Evolutionary conservation across 2,888 invertebrate genomes (phyloP).

Genomic region (Nebria brevicollis): DNA sequence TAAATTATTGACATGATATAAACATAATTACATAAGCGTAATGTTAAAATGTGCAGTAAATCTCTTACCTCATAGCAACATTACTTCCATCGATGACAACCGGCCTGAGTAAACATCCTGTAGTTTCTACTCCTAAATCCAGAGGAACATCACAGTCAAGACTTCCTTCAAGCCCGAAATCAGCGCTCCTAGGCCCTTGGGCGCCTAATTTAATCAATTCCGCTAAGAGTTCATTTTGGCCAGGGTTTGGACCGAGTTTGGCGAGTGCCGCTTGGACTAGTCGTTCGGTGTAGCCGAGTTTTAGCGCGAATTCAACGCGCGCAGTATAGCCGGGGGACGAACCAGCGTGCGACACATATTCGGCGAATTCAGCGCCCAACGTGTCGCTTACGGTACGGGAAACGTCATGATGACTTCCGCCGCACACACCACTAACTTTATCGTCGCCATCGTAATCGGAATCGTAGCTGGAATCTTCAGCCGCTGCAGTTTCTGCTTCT

Average conservation of each 20-base stretch:
- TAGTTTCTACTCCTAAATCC: slow-evolving; percentile 53
- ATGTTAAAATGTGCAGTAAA: neutral
- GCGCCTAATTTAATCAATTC: slow-evolving; percentile 88
- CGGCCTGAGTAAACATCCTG: slow-evolving; percentile 68
- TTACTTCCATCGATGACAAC: slow-evolving; percentile 95
- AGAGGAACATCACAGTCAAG: slow-evolving; percentile 52
- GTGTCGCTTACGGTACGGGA: slow-evolving; percentile 87
- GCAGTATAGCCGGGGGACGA: slow-evolving; percentile 60
- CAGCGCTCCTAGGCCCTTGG: slow-evolving; percentile 52
- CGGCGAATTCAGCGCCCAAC: slow-evolving; percentile 84
- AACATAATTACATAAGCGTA: neutral
- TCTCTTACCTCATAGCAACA: slow-evolving; percentile 85
- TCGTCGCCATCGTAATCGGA: slow-evolving; percentile 76
- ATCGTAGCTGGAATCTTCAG: slow-evolving; percentile 88
- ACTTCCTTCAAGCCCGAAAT: slow-evolving; percentile 21
- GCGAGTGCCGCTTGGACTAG: slow-evolving; percentile 84
- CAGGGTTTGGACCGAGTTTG: slow-evolving; percentile 85
- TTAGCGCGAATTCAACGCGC: slow-evolving; percentile 88
- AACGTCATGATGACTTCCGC: slow-evolving; percentile 74
- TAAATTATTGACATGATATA: neutral
- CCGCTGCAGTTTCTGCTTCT: slow-evolving; percentile 68
- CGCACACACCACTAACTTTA: slow-evolving; percentile 49
- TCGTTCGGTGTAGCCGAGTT: slow-evolving; percentile 90
- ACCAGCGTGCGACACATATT: slow-evolving; percentile 75
- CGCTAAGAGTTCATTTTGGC: slow-evolving; percentile 86